These are phyloP conservation scores for Nymphalis c-album DNA, from an alignment of 2,888 invertebrate genomes.

Conservation along the genomic window DNA sequence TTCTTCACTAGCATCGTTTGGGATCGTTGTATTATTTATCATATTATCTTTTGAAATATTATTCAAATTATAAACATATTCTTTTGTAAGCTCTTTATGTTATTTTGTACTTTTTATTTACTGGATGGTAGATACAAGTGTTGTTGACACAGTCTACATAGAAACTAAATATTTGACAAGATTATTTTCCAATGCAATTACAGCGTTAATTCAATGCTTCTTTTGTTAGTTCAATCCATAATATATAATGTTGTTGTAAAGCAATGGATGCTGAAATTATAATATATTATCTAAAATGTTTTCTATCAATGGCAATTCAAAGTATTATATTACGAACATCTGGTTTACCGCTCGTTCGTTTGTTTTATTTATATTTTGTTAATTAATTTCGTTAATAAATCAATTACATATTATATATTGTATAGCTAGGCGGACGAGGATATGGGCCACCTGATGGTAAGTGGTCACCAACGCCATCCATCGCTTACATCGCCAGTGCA, in stretches of 20 bases:
- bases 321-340: slow-evolving; percentile 1
- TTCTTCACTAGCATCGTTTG: too few relatives aligned
- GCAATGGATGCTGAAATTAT: not conserved
- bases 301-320: slow-evolving; percentile 12
- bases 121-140: slow-evolving; percentile 33
- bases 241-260: not conserved
- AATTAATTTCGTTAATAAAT: not conserved
- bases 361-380: slow-evolving; percentile 4
- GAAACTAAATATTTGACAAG: not conserved
- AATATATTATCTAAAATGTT: not conserved
- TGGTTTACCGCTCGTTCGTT: not conserved
- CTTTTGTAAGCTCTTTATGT: not conserved
- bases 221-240: not conserved
- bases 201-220: not conserved
- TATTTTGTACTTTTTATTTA: not conserved
- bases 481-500: too few relatives aligned
- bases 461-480: too few relatives aligned
- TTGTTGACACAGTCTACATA: not conserved
- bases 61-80: not conserved
- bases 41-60: not conserved
- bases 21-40: slow-evolving; percentile 7
- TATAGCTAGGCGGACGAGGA: too few relatives aligned
- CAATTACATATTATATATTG: too few relatives aligned
- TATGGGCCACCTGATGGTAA: too few relatives aligned
- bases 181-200: not conserved